Percentiles rank a stretch among this genome's conserved stretches.
Evolutionary conservation across 2,888 invertebrate genomes (phyloP).

Genomic region (Lissocephala sabroskyi): DNA sequence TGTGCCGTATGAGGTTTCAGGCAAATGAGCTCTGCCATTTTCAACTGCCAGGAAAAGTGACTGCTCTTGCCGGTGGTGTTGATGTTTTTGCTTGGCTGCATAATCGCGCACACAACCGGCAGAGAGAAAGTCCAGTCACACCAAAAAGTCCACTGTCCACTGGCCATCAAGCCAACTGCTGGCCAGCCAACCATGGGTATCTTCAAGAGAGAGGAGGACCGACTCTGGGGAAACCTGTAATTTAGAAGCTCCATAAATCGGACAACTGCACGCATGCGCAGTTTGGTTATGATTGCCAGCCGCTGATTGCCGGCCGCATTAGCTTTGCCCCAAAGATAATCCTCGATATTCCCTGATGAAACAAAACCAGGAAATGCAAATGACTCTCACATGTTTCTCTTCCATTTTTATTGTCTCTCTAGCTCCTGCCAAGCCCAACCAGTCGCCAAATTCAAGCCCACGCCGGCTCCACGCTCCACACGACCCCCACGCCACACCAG

Average conservation of each 20-base stretch:
- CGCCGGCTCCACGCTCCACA: slow-evolving; percentile 28
- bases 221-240: slow-evolving; percentile 13
- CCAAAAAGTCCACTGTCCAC: slow-evolving; percentile 17
- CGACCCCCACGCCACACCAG: slow-evolving; percentile 41
- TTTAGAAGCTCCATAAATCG: slow-evolving; percentile 49
- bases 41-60: too few species aligned
- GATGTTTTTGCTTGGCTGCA: slow-evolving; percentile 53
- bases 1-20: too few species aligned
- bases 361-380: too few species aligned
- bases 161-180: slow-evolving; percentile 30
- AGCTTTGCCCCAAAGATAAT: too few species aligned
- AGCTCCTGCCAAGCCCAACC: slow-evolving; percentile 13
- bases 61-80: too few species aligned
- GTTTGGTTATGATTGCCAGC: neutral
- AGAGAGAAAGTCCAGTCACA: slow-evolving; percentile 44
- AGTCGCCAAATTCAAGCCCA: slow-evolving; percentile 37
- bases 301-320: too few species aligned
- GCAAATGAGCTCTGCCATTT: too few species aligned
- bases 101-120: slow-evolving; percentile 37
- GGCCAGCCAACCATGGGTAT: too few species aligned
- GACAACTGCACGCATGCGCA: slow-evolving; percentile 57
- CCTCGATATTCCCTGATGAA: too few species aligned
- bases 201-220: too few species aligned
- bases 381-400: too few species aligned
- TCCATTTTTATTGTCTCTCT: neutral